Evolutionary conservation across 2,888 invertebrate species (phyloP).

Genomic region (Drosophila greeni): DNA sequence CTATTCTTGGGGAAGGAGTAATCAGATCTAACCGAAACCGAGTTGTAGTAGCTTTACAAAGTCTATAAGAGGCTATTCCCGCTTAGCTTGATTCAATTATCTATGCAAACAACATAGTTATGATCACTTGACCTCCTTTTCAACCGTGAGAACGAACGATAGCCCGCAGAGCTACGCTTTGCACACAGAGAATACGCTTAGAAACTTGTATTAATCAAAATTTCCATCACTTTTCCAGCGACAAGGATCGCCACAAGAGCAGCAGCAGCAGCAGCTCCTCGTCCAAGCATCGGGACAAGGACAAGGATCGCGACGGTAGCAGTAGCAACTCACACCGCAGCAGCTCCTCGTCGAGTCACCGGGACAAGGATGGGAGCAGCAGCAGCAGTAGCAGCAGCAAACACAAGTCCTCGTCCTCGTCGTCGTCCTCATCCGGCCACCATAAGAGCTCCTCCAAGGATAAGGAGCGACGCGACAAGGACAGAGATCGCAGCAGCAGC

Average conservation of each 20-base stretch:
- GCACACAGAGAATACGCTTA: background rate
- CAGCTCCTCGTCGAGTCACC: conserved; percentile 72
- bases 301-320: conserved; percentile 77
- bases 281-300: conserved; percentile 70
- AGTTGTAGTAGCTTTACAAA: background rate
- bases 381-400: conserved; percentile 64
- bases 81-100: conserved; percentile 19
- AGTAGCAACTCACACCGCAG: conserved; percentile 66
- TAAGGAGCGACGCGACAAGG: conserved; percentile 79
- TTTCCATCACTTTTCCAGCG: conserved; percentile 53
- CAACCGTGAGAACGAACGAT: background rate
- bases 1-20: background rate
- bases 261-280: conserved; percentile 78
- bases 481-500: conserved; percentile 76
- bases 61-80: background rate
- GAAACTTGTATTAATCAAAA: background rate
- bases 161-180: background rate
- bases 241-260: conserved; percentile 78
- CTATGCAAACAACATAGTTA: background rate
- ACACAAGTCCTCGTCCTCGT: conserved; percentile 76
- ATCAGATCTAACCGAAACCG: background rate
- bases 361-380: conserved; percentile 75
- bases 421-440: conserved; percentile 77
- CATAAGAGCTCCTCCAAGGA: conserved; percentile 76
- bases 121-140: conserved; percentile 21